Percentiles rank a stretch among this genome's conserved stretches.
Conservation (phyloP, 2,797 vertebrate genomes). For the Channallabes apus region DNA sequence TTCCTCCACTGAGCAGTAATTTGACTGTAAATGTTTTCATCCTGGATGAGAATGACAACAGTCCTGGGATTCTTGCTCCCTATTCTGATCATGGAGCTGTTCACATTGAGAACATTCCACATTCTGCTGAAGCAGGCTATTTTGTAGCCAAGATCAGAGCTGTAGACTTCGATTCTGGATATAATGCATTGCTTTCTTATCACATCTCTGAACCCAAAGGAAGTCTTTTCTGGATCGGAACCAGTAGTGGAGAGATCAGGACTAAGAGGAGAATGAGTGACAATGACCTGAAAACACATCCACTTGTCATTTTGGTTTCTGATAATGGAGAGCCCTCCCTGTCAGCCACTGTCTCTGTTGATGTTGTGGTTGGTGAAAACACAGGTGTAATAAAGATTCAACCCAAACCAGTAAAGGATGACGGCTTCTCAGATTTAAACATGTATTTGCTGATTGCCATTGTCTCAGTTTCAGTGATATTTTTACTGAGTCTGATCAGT, state of each 20-base stretch:
- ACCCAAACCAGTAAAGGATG: no score
- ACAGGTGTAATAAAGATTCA: no score
- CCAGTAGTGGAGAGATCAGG: slow-evolving; percentile 84
- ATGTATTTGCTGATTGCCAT: slow-evolving; percentile 84
- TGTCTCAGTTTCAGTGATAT: slow-evolving; percentile 81
- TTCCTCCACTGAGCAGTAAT: slow-evolving; percentile 50
- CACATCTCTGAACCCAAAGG: slow-evolving; percentile 62
- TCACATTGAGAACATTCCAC: slow-evolving; percentile 79
- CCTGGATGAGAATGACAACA: slow-evolving; percentile 66
- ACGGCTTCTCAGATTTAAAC: no score
- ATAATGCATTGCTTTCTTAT: slow-evolving; percentile 86
- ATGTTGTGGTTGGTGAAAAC: slow-evolving; percentile 61
- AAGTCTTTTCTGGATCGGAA: slow-evolving; percentile 15
- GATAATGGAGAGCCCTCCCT: no score
- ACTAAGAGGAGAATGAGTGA: slow-evolving; percentile 72
- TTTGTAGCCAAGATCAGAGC: slow-evolving; percentile 88
- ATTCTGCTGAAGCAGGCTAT: slow-evolving; percentile 78
- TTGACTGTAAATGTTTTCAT: slow-evolving; percentile 51
- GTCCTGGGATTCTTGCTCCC: slow-evolving; percentile 68
- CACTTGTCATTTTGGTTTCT: no score
- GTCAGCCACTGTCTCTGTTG: slow-evolving; percentile 71
- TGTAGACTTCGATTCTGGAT: slow-evolving; percentile 84
- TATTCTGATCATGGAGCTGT: slow-evolving; percentile 73
- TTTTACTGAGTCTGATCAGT: slow-evolving; percentile 80
- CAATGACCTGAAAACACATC: no score